Base-by-base conservation (phyloP, 2,888 invertebrate species). In the Microdon myrmicae region DNA sequence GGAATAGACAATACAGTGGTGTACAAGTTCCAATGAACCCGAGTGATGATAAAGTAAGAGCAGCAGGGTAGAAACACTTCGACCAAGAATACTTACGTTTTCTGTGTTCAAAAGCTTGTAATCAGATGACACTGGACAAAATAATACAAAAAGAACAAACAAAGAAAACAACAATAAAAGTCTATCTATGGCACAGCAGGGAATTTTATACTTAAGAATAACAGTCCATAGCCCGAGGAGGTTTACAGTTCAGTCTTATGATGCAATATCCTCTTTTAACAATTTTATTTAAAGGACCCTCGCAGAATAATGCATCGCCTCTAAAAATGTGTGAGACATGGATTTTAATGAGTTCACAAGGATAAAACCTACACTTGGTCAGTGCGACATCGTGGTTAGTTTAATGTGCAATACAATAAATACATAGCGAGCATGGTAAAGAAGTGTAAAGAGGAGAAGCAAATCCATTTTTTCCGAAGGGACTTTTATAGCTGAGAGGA, bases 341-440 rank as follows among this genome's bases (percentile, higher is more conserved):
- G 41, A 58, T 53, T 58, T 43, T 64, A 64, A 64, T 64, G 53
- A 58, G 51, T 37, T 47, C 28, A 58, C 58, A 51, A 58, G 51
- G 64, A 51, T 47, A 26, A 41, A 22, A 17, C 31, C 9, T 43
- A 29, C 44, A 53, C 34, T 64, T 43, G 58, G 58, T 64, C 64
- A 64, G 58, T 64, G 64, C 53, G 47, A 51, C 53, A 64, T 64
- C 58, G 64, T 53, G 64, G 64, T 58, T 58, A 53, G 28, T 31
- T 56, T 32, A 32, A 51, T 43, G n/a, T 23, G 20, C 16, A 28
- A 31, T 17, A 31, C n/a, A n/a, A n/a, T n/a, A n/a, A n/a, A n/a
- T n/a, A n/a, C n/a, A n/a, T n/a, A n/a, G n/a, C n/a, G n/a, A n/a
- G n/a, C n/a, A n/a, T n/a, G n/a, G n/a, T n/a, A n/a, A n/a, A n/a